Conservation (phyloP, 2,797 vertebrate species). For the Cetoscarus ocellatus region DNA sequence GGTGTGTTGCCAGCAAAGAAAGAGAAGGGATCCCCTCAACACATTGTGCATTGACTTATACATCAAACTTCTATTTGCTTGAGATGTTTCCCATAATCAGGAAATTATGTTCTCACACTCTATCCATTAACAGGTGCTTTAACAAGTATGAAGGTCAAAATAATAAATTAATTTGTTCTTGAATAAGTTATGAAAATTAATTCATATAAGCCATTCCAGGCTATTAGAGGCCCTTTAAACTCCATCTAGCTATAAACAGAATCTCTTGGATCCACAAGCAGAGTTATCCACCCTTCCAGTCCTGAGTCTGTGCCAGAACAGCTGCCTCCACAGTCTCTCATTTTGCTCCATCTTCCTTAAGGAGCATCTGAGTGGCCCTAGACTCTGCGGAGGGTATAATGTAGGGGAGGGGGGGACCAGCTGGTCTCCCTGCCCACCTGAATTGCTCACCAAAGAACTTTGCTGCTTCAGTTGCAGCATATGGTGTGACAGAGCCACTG, state of each 20-base stretch:
- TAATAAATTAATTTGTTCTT: constrained; percentile 24
- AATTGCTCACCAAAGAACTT: constrained; percentile 57
- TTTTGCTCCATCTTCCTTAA: constrained; percentile 49
- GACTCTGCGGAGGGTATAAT: constrained; percentile 43
- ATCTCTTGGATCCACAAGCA: constrained; percentile 16
- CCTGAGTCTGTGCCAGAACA: constrained; percentile 30
- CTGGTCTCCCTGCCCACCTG: constrained; percentile 46
- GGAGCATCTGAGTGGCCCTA: constrained; percentile 54
- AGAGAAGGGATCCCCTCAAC: constrained; percentile 52
- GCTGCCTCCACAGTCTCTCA: constrained; percentile 39
- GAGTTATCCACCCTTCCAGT: constrained; percentile 8
- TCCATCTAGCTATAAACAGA: constrained; percentile 31
- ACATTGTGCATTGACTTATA: constrained; percentile 55
- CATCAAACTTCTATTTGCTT: constrained; percentile 47
- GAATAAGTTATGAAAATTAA: constrained; percentile 19
- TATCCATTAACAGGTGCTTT: constrained; percentile 11
- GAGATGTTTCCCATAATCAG: constrained; percentile 39
- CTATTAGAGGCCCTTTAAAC: constrained; percentile 29
- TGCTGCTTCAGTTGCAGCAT: constrained; percentile 40
- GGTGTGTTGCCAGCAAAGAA: background rate
- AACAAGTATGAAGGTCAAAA: constrained; percentile 26
- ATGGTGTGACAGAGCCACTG: constrained; percentile 54
- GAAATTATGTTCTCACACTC: constrained; percentile 34
- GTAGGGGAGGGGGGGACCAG: constrained; percentile 46
- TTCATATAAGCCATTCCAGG: constrained; percentile 17